Conservation (phyloP, 2,113 vertebrate species). For the Myanophis thanlyinensis region DNA sequence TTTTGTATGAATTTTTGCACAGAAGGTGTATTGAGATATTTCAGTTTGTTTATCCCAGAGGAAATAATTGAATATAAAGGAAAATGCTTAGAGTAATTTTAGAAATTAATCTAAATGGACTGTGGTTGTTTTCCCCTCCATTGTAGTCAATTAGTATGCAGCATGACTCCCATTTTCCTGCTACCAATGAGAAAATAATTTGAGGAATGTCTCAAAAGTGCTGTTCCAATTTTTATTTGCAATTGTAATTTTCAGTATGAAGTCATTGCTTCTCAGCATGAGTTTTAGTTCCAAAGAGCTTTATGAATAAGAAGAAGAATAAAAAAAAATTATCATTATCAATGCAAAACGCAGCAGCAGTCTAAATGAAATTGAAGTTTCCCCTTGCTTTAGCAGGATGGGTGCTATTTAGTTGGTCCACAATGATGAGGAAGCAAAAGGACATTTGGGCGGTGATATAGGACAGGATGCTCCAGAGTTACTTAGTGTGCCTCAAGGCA, state of each 20-base stretch:
- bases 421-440: neutral
- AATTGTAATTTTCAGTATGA: neutral
- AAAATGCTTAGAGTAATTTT: neutral
- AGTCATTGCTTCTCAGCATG: neutral
- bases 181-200: neutral
- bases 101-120: neutral
- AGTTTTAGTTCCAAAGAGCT: neutral
- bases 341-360: neutral
- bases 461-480: neutral
- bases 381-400: neutral
- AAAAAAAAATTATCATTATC: neutral
- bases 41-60: neutral
- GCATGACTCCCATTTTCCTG: neutral
- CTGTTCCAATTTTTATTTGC: neutral
- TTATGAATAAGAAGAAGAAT: neutral
- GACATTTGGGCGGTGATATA: accelerated
- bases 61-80: neutral
- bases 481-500: neutral
- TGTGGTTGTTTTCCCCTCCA: neutral
- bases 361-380: neutral
- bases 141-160: neutral
- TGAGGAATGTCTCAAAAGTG: neutral
- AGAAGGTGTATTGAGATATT: neutral
- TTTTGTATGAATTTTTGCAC: neutral
- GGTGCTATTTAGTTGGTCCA: neutral